Percentiles rank a stretch among this genome's conserved stretches.
phyloP scores from a whole-genome alignment of 1,140 invertebrate genomes.

The Epicauta chinensis region DNA sequence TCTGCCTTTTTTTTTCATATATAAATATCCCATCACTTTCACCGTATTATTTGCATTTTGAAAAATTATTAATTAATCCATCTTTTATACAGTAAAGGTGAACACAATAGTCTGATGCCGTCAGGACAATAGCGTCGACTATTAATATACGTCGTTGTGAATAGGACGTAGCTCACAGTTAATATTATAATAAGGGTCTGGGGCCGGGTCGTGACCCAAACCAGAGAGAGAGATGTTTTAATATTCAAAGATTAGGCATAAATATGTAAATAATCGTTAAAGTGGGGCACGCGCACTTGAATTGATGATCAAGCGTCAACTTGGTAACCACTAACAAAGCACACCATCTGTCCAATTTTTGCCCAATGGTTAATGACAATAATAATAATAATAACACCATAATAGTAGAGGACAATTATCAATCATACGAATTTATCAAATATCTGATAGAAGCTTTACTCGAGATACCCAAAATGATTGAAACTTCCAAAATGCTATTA shows the following conservation, averaged over 20 bases:
- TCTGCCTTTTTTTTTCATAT: too few species aligned
- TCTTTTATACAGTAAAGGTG: conserved; percentile 9
- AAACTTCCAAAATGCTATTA: too few species aligned
- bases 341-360: neutral
- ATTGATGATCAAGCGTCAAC: conserved; percentile 15
- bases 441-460: too few species aligned
- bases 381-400: too few species aligned
- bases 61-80: conserved; percentile 18
- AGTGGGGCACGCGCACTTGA: conserved; percentile 16
- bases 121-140: neutral
- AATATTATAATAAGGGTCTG: conserved; percentile 7
- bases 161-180: conserved; percentile 1
- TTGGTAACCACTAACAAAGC: conserved; percentile 17
- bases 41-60: neutral
- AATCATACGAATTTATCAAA: too few species aligned
- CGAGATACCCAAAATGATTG: too few species aligned
- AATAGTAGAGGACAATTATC: too few species aligned
- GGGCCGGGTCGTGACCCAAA: conserved; percentile 4
- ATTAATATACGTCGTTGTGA: conserved; percentile 13
- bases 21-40: too few species aligned
- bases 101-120: conserved; percentile 1
- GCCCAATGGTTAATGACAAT: too few species aligned
- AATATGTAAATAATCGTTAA: conserved; percentile 20
- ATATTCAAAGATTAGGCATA: conserved; percentile 18
- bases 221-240: conserved; percentile 10